Percentiles rank a stretch among this genome's conserved stretches.
phyloP scores from a whole-genome alignment of 2,797 vertebrate species.

The Lacerta bilineata region DNA sequence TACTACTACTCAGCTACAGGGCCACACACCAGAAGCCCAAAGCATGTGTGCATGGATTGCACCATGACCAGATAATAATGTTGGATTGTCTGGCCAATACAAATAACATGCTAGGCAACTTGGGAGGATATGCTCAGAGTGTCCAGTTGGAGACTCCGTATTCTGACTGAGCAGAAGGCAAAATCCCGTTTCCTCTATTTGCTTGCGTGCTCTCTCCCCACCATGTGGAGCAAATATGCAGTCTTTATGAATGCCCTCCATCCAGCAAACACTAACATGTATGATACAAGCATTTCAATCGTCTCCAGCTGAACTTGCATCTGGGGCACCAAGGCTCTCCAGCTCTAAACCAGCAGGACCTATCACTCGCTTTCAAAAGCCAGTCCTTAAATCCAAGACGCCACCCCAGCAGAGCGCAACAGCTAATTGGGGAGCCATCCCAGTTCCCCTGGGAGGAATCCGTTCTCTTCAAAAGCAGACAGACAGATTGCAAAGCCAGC shows the following conservation, averaged over 20 bases:
- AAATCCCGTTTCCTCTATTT: background rate
- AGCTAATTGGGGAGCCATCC: slow-evolving; percentile 69
- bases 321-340: slow-evolving; percentile 6
- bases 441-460: slow-evolving; percentile 67
- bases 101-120: background rate
- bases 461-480: slow-evolving; percentile 77
- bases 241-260: background rate
- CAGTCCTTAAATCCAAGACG: slow-evolving; percentile 62
- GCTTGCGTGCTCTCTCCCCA: too few relatives aligned
- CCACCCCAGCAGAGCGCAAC: slow-evolving; percentile 61
- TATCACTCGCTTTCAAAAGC: slow-evolving; percentile 68
- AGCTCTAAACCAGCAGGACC: background rate
- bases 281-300: slow-evolving; percentile 59
- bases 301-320: slow-evolving; percentile 39
- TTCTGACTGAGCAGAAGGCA: background rate
- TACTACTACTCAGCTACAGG: background rate
- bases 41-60: background rate
- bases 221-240: background rate
- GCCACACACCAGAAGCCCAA: background rate
- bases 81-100: background rate
- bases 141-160: background rate
- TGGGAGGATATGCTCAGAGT: background rate
- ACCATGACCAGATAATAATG: background rate
- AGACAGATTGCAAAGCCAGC: slow-evolving; percentile 78
- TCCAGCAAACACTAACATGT: too few relatives aligned